Conservation (phyloP, 2,888 invertebrate species). For the Brachylomia viminalis region DNA sequence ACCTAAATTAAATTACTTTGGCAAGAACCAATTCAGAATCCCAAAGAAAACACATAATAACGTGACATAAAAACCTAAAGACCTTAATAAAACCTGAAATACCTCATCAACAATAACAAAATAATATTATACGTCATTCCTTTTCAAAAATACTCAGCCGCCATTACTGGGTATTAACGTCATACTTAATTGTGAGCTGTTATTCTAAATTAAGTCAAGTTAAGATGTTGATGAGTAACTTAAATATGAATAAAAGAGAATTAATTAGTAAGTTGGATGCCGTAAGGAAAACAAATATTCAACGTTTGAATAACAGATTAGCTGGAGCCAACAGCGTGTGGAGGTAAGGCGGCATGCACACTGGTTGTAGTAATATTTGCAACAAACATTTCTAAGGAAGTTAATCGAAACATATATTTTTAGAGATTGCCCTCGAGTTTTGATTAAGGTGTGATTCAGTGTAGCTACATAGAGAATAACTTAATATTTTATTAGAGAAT, state of each 20-base stretch:
- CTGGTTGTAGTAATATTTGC: background rate
- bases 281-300: constrained; percentile 61
- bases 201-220: constrained; percentile 62
- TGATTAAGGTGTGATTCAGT: no score
- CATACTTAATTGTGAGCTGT: constrained; percentile 58
- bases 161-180: constrained; percentile 52
- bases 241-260: constrained; percentile 71
- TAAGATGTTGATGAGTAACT: constrained; percentile 64
- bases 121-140: constrained; percentile 24
- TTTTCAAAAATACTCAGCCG: constrained; percentile 45
- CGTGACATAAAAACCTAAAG: constrained; percentile 19
- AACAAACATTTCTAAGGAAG: no score
- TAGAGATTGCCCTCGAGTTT: no score
- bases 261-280: constrained; percentile 63
- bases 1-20: background rate
- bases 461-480: no score
- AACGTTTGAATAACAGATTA: constrained; percentile 69
- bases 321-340: constrained; percentile 64
- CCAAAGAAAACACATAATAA: constrained; percentile 26
- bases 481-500: no score
- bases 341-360: constrained; percentile 49
- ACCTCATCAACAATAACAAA: constrained; percentile 44
- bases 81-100: constrained; percentile 33
- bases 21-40: background rate
- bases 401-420: no score